Base-by-base conservation (phyloP, 2,113 vertebrate species). In the Nothocercus nigrocapillus region DNA sequence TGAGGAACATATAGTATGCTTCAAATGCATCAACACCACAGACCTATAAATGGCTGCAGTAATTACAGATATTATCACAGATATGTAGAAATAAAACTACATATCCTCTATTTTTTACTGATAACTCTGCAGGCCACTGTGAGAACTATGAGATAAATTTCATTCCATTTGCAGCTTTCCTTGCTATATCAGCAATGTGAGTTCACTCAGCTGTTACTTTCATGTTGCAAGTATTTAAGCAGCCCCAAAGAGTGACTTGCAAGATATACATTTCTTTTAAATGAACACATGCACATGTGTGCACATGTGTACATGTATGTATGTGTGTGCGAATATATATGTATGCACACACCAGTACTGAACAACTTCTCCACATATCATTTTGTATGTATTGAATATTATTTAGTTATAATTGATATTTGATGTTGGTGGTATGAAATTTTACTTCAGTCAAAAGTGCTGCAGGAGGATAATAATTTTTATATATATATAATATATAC, bases 1-100 rank as follows among this genome's bases (percentile, higher is more conserved):
- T 93, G 79, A 82, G 36, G 59, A 68, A 92, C 62, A 40, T 94
- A 93, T 90, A 94, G 80, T 84, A 53, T 93, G 45, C 77, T 91
- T 90, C 82, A 77, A 85, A 85, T 88, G 36, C 62, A 91, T 86
- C 75, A 93, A 38, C 70, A 34, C 85, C 59, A 56, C 70, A 40
- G 68, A 79, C 58, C 40, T 86, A 78, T 51, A 62, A 58, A 66
- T 44, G 79, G 8, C 40, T 95, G 77, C 44, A 73, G 63, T 91
- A 88, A 62, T 94, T 61, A 62, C 90, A 72, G 14, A 42, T 82
- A 66, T 63, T 81, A 58, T 45, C 61, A 34, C 81, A 78, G 51
- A 62, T 16, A 27, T 44, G 9, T 61, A 62, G 15, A 75, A 62
- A 63, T 88, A 56, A 76, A 85, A 34, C 32, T 85, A 7, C 1